Evolutionary conservation across 2,797 vertebrate genomes (phyloP).

Genomic region (Hemitrygon akajei): DNA sequence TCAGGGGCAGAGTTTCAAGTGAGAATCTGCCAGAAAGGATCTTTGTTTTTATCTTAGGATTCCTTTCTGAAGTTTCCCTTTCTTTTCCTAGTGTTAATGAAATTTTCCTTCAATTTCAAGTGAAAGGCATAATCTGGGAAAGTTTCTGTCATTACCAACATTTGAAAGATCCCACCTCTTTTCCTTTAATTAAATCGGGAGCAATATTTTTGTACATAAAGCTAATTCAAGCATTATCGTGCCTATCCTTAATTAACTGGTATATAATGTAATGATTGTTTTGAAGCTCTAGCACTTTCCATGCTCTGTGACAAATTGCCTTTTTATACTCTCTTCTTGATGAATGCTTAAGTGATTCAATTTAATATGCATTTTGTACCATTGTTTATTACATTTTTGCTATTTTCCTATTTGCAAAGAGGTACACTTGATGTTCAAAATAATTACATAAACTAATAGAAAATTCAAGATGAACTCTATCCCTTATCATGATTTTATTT

Average conservation of each 20-base stretch:
- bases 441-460: neutral
- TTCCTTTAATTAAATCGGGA: neutral
- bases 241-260: neutral
- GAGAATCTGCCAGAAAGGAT: neutral
- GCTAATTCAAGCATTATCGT: neutral
- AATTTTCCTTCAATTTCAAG: neutral
- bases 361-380: neutral
- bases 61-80: neutral
- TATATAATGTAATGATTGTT: neutral
- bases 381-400: neutral
- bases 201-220: neutral
- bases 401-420: neutral
- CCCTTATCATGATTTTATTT: neutral
- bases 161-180: neutral
- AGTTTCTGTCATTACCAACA: no score
- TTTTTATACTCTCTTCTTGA: neutral
- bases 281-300: neutral
- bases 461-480: neutral
- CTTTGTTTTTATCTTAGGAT: neutral
- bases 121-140: neutral
- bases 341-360: neutral
- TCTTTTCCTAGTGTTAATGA: neutral
- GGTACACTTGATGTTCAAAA: neutral
- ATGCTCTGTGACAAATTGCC: neutral
- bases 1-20: neutral